phyloP scores from a whole-genome alignment of 2,113 vertebrate genomes.

The Pseudopipra pipra region DNA sequence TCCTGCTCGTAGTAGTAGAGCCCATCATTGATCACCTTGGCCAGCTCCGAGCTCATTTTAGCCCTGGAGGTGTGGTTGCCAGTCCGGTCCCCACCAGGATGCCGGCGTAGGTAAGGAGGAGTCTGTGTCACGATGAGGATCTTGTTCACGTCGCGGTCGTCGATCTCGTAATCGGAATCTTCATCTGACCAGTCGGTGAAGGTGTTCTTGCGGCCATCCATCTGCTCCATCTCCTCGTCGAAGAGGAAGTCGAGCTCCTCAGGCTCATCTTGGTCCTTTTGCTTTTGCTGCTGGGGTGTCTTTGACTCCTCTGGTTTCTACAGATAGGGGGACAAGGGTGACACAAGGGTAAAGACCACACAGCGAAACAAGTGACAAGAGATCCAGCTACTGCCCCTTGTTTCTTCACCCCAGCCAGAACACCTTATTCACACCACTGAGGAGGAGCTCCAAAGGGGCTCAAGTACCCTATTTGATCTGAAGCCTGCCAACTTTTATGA shows the following conservation, averaged over 20 bases:
- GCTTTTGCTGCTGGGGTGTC: slow-evolving; percentile 44
- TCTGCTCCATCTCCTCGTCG: slow-evolving; percentile 98
- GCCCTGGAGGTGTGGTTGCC: slow-evolving; percentile 92
- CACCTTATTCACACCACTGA: background rate
- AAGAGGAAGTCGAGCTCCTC: slow-evolving; percentile 99
- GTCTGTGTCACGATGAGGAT: slow-evolving; percentile 98
- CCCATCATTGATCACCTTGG: slow-evolving; percentile 95
- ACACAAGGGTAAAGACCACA: background rate
- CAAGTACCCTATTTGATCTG: background rate
- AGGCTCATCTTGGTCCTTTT: slow-evolving; percentile 89
- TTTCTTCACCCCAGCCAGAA: background rate
- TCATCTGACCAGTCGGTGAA: slow-evolving; percentile 98
- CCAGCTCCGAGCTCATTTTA: slow-evolving; percentile 91
- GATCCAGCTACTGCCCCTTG: background rate
- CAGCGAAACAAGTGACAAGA: fast-evolving
- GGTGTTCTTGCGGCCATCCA: slow-evolving; percentile 95
- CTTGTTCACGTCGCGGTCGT: slow-evolving; percentile 96
- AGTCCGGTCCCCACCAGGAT: slow-evolving; percentile 93
- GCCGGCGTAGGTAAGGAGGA: slow-evolving; percentile 93
- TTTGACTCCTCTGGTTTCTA: slow-evolving; percentile 84
- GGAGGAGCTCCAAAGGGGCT: background rate
- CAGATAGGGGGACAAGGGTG: background rate
- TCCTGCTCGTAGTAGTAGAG: slow-evolving; percentile 98
- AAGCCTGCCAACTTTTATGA: background rate
- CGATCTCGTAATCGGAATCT: slow-evolving; percentile 94